phyloP scores from a whole-genome alignment of 1,140 invertebrate genomes.

The Laupala kohalensis region DNA sequence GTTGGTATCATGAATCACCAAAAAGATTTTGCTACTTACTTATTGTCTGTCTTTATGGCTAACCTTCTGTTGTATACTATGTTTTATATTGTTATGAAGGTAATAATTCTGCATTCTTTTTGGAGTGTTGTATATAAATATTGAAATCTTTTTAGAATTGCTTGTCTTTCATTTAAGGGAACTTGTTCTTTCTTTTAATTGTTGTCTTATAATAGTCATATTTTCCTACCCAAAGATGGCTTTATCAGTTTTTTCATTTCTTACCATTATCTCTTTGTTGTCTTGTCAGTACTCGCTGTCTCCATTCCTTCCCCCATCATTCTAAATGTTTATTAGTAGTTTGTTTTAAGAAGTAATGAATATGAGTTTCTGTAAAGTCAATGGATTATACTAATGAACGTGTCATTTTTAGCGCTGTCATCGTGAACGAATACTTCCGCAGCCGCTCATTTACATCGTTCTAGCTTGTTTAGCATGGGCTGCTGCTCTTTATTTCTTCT shows the following conservation, averaged over 20 bases:
- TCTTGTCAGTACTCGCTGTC: no score
- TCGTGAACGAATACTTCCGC: constrained; percentile 32
- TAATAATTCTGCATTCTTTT: constrained; percentile 25
- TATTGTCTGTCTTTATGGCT: constrained; percentile 68
- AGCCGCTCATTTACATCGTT: constrained; percentile 49
- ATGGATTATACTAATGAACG: no score
- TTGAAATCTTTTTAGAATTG: no score
- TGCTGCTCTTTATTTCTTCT: constrained; percentile 59
- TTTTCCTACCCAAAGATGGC: no score
- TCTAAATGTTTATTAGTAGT: neutral
- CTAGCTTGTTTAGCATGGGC: constrained; percentile 51
- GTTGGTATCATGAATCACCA: constrained; percentile 50
- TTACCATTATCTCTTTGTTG: no score
- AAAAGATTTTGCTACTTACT: constrained; percentile 66
- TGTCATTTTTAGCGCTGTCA: neutral
- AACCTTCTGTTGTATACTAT: constrained; percentile 71
- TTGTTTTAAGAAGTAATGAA: neutral
- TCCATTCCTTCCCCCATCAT: no score
- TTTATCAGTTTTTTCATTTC: no score
- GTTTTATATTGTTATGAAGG: constrained; percentile 82
- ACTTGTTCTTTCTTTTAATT: no score
- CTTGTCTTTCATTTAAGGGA: no score
- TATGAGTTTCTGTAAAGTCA: no score
- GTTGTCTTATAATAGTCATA: no score
- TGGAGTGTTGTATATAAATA: no score